Base-by-base conservation (phyloP, 2,797 vertebrate genomes). In the Neopelma chrysocephalum region DNA sequence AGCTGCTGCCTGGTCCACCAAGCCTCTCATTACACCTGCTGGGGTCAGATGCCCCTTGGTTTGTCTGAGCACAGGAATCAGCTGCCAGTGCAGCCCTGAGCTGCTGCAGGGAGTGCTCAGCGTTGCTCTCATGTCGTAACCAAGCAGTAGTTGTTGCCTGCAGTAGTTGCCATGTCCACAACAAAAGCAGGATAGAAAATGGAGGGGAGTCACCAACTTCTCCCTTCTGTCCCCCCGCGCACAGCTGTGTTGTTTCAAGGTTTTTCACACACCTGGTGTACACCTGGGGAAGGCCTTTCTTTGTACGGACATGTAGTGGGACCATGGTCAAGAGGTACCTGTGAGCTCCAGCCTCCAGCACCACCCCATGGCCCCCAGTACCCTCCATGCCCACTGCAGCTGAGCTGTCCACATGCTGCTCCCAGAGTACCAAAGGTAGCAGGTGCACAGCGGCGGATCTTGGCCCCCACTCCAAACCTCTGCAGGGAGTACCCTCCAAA, bases 391-490 rank as follows among this genome's bases (percentile, higher is more conserved):
- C 42, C 82, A 12, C 61, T 3, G 3, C 26, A 71, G 56, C 32
- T 23, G 29, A 40, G 50, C 68, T 5, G 66, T 56, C 29, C 81
- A 58, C 45, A 29, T 0, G 5, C 40, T 43, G 15, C 18, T 42
- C 34, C 29, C 62, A 45, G 38, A 2, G 18, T 31, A 25, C 73
- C 62, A 47, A 42, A 50, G 50, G 13, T 32, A 79, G 56, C 1
- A 2, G 34, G 42, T 0, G 1, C 34, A 11, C 0, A 16, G 27
- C 4, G 0, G 5, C 1, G 32, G 60, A 7, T 40, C 23, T 50
- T 51, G 18, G 1, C 3, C 51, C 38, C 22, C 50, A 29, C 1
- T 21, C 20, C 29, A 81, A 45, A 47, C 11, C 48, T 25, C 53
- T 34, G 31, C 13, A 25, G 0, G 32, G 9, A 75, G 3, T 69